phyloP scores from a whole-genome alignment of 53 echinoderm and acorn worm genomes.

The Paelopatides confundens region DNA sequence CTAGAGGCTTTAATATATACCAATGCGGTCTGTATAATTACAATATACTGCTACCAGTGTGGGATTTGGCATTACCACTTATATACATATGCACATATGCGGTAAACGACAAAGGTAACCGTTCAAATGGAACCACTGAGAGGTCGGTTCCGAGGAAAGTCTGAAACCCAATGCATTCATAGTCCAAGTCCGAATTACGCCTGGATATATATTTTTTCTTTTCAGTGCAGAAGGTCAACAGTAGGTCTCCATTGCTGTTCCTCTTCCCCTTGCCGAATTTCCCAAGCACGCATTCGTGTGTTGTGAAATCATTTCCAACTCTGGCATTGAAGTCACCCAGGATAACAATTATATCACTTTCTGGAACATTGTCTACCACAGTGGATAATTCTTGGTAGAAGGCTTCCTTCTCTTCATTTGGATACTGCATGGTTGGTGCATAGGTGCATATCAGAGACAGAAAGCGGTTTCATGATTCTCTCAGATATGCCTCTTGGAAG shows the following conservation, averaged over 20 bases:
- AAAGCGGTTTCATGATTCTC: not conserved
- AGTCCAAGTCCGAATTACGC: no score
- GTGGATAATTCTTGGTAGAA: slow-evolving; percentile 36
- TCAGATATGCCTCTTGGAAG: not conserved
- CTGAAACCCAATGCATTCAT: no score
- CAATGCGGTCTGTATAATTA: no score
- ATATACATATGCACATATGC: no score
- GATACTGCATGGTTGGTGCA: slow-evolving; percentile 56
- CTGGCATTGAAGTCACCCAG: slow-evolving; percentile 74
- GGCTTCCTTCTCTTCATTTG: slow-evolving; percentile 27
- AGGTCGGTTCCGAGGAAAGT: no score
- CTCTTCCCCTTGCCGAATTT: slow-evolving; percentile 52
- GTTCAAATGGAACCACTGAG: no score
- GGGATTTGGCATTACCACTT: no score
- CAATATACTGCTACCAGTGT: no score
- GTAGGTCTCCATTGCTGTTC: slow-evolving; percentile 66
- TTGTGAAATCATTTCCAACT: slow-evolving; percentile 35
- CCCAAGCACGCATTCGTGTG: not conserved
- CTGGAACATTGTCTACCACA: not conserved
- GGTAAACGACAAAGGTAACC: no score
- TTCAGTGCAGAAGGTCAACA: no score
- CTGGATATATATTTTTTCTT: no score
- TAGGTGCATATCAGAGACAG: slow-evolving; percentile 33
- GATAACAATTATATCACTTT: slow-evolving; percentile 50
- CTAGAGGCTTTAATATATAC: no score